phyloP scores from a whole-genome alignment of 1,140 invertebrate genomes.

The Formica exsecta region DNA sequence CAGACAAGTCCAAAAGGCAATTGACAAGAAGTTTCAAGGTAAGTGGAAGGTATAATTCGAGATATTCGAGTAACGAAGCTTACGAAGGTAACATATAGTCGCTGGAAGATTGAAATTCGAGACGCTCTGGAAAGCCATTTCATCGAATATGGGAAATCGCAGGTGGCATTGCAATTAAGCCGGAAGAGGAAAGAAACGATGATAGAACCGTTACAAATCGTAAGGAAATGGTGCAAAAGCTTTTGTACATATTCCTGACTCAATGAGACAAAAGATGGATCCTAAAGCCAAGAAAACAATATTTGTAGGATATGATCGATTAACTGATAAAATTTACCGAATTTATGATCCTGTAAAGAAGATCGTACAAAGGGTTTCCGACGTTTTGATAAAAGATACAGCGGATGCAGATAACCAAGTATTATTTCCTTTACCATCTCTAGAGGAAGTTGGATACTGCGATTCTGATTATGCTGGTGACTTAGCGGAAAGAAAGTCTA shows the following conservation, averaged over 20 bases:
- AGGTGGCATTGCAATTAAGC: not conserved
- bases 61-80: conserved; percentile 28
- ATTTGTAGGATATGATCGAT: not conserved
- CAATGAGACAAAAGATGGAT: conserved; percentile 27
- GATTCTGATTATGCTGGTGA: no score
- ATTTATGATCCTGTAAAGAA: conserved; percentile 23
- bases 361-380: not conserved
- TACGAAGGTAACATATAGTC: not conserved
- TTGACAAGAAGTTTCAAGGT: conserved; percentile 14
- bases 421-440: not conserved
- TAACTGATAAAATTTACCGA: not conserved
- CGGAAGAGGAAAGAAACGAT: not conserved
- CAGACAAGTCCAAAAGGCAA: not conserved
- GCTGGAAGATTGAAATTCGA: conserved; percentile 29
- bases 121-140: conserved; percentile 4
- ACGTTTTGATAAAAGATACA: conserved; percentile 1
- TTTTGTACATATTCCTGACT: conserved; percentile 21
- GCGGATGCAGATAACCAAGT: not conserved
- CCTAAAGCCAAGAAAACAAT: not conserved
- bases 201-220: not conserved
- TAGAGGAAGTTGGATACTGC: no score
- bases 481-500: no score
- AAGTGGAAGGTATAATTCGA: not conserved
- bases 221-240: conserved; percentile 28
- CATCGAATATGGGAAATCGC: conserved; percentile 37